Percentiles rank a stretch among this genome's conserved stretches.
Conservation (phyloP, 2,888 invertebrate genomes). For the Pseudeuparius sepicola region DNA sequence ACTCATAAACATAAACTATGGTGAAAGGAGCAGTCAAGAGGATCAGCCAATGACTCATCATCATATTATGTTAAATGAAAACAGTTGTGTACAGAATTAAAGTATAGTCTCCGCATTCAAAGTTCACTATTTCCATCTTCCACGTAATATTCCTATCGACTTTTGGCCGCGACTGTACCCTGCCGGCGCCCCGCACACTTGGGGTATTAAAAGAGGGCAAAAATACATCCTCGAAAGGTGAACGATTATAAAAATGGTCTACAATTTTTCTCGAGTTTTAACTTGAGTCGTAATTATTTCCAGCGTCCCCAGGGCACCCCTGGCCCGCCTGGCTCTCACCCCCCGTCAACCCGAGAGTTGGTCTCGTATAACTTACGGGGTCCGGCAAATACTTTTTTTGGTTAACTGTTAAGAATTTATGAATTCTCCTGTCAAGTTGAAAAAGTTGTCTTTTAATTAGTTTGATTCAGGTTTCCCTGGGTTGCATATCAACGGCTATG, state of each 20-base stretch:
- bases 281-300: constrained; percentile 40
- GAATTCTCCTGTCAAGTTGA: too few relatives aligned
- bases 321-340: constrained; percentile 26
- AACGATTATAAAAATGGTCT: constrained; percentile 40
- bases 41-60: too few relatives aligned
- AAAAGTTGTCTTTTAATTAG: too few relatives aligned
- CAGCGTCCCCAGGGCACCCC: constrained; percentile 34
- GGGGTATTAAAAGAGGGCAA: constrained; percentile 22
- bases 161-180: constrained; percentile 5
- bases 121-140: constrained; percentile 4
- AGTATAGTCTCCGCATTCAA: too few relatives aligned
- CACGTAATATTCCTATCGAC: too few relatives aligned
- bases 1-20: too few relatives aligned
- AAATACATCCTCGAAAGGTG: constrained; percentile 37
- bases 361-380: constrained; percentile 1
- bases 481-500: too few relatives aligned
- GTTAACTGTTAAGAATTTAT: too few relatives aligned
- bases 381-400: neutral
- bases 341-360: constrained; percentile 6
- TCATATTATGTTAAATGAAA: too few relatives aligned
- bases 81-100: too few relatives aligned
- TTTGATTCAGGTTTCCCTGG: too few relatives aligned
- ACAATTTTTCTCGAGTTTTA: constrained; percentile 40
- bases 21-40: too few relatives aligned
- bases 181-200: constrained; percentile 2